Evolutionary conservation across 92 coral and sea anemone species (phyloP), one percentile per base, ranked within the genome.

Genomic region (Siderastrea radians): DNA sequence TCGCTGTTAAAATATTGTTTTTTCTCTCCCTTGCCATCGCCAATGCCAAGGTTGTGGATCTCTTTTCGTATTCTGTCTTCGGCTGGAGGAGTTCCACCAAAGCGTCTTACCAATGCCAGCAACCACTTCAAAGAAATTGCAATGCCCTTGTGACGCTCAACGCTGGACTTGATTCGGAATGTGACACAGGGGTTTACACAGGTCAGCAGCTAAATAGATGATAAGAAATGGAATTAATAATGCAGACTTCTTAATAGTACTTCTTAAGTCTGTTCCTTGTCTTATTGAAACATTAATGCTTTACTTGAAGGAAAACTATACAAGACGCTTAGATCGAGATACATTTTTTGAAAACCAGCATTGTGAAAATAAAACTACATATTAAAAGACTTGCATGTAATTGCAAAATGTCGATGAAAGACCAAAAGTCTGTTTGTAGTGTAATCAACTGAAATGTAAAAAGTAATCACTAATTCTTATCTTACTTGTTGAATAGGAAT

Each of bases 401-500:
- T 26, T 26, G 38, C 38, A 26, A 26, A 26, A 26, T 26, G 38
- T 26, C 38, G 38, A 26, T 26, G 38, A 26, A 26, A 0, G 38
- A 2, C 12, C 64, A 59, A 15, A 59, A 59, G 7, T 2, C 7
- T 59, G 64, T 59, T 59, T 15, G 12, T 15, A 26, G 38, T 26
- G 38, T 26, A 26, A 26, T 26, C 38, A 26, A 26, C 38, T 26
- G 38, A 26, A 26, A 26, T 26, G 38, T 59, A 59, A 59, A 59
- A 59, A 15, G 64, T 7, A 59, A 59, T 7, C 64, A 59, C 64
- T 7, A 15, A 59, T 12, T 59, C 64, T 54, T 38, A 75, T 11
- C 83, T 77, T 19, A 85, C 89, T 83, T 76, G 53, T 17, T 15
- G 74, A 73, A 74, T 85, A 1, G 89, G 80, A 13, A 85, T 19